phyloP scores from a whole-genome alignment of 2,888 invertebrate genomes.

The Myathropa florea region DNA sequence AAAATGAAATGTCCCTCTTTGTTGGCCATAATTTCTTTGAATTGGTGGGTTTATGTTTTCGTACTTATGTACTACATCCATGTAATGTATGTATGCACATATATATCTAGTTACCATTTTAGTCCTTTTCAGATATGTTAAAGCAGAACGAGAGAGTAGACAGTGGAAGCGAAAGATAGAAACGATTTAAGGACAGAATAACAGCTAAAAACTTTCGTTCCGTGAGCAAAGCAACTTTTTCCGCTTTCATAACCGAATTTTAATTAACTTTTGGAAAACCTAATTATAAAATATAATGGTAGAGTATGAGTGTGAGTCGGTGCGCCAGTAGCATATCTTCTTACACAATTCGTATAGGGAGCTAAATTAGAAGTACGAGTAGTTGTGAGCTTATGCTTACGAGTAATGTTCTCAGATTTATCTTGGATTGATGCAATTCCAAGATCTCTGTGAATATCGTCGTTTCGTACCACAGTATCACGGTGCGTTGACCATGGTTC shows the following conservation, averaged over 20 bases:
- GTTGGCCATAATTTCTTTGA: conserved; percentile 23
- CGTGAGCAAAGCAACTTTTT: conserved; percentile 75
- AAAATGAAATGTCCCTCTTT: conserved; percentile 51
- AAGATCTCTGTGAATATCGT: no score
- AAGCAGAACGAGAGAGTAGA: conserved; percentile 24
- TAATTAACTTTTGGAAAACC: conserved; percentile 81
- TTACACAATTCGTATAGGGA: conserved; percentile 5
- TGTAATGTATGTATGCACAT: not conserved
- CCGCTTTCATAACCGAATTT: conserved; percentile 81
- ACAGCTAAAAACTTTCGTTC: conserved; percentile 61
- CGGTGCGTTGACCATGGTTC: no score
- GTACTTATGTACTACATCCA: not conserved
- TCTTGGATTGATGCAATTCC: no score
- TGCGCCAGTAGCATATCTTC: conserved; percentile 11
- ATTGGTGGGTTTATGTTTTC: not conserved
- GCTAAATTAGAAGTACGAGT: conserved; percentile 17
- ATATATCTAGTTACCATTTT: conserved; percentile 4
- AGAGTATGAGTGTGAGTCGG: conserved; percentile 43
- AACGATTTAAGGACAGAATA: conserved; percentile 50
- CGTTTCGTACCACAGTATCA: no score
- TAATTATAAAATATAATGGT: conserved; percentile 81
- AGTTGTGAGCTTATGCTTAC: no score
- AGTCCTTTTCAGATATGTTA: conserved; percentile 11
- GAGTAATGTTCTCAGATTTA: no score
- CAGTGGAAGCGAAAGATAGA: conserved; percentile 19